A percentile compares a stretch with the other conserved stretches of the same genome.
phyloP scores from a whole-genome alignment of 2,888 invertebrate species.

The Clanis bilineata region DNA sequence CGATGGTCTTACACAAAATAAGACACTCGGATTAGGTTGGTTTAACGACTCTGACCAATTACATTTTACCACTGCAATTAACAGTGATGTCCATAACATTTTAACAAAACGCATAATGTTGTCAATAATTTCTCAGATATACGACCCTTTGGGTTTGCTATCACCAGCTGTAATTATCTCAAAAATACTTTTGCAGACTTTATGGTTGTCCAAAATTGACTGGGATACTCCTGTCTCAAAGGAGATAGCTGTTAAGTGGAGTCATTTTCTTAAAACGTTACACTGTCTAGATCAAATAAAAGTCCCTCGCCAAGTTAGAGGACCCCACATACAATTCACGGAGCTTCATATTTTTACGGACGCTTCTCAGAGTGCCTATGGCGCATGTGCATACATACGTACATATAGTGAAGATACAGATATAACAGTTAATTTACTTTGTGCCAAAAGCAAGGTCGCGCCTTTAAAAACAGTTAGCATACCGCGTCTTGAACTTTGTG shows the following conservation, averaged over 20 bases:
- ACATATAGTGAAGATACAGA: background rate
- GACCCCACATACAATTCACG: background rate
- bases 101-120: background rate
- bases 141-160: background rate
- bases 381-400: background rate
- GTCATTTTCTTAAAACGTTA: background rate
- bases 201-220: background rate
- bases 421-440: slow-evolving; percentile 6
- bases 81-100: background rate
- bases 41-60: background rate
- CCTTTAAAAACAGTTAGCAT: slow-evolving; percentile 21
- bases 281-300: background rate
- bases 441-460: slow-evolving; percentile 22
- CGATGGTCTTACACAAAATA: background rate
- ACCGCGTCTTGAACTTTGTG: slow-evolving; percentile 20
- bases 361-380: background rate
- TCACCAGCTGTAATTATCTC: background rate
- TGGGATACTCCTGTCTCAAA: background rate
- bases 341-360: background rate
- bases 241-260: background rate
- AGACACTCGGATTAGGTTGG: background rate
- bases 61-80: background rate
- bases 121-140: background rate
- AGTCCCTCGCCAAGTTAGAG: background rate
- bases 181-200: background rate